Evolutionary conservation across 2,888 invertebrate genomes (phyloP).

Genomic region (Encarsia formosa): DNA sequence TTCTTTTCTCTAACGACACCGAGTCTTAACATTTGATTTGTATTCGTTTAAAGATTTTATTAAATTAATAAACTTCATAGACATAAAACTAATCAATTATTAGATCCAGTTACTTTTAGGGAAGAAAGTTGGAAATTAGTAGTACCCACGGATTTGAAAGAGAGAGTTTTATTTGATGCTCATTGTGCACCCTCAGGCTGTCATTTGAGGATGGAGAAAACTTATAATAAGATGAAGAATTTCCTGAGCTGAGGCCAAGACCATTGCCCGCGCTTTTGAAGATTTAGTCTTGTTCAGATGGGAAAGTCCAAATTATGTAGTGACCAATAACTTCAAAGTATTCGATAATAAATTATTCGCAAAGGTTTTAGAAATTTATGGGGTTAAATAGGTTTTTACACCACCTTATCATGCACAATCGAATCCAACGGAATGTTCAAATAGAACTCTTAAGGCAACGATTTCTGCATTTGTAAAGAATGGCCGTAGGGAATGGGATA

Average conservation of each 20-base stretch:
- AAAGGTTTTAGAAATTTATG: background rate
- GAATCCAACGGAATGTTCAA: background rate
- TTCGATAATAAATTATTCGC: background rate
- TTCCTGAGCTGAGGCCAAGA: background rate
- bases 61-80: too few species aligned
- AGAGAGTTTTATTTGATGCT: too few species aligned
- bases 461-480: background rate
- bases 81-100: too few species aligned
- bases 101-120: too few species aligned
- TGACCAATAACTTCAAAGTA: background rate
- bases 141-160: too few species aligned
- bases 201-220: too few species aligned
- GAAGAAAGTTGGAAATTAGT: too few species aligned
- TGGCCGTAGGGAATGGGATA: conserved; percentile 6
- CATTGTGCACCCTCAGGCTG: too few species aligned
- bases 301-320: background rate
- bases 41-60: too few species aligned
- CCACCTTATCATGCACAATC: background rate
- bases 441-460: conserved; percentile 3
- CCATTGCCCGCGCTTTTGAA: background rate
- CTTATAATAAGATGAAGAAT: too few species aligned
- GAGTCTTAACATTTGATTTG: too few species aligned
- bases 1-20: too few species aligned
- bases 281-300: conserved; percentile 1
- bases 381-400: background rate